Evolutionary conservation across 2,797 vertebrate species (phyloP).

Genomic region (Nannoperca australis): DNA sequence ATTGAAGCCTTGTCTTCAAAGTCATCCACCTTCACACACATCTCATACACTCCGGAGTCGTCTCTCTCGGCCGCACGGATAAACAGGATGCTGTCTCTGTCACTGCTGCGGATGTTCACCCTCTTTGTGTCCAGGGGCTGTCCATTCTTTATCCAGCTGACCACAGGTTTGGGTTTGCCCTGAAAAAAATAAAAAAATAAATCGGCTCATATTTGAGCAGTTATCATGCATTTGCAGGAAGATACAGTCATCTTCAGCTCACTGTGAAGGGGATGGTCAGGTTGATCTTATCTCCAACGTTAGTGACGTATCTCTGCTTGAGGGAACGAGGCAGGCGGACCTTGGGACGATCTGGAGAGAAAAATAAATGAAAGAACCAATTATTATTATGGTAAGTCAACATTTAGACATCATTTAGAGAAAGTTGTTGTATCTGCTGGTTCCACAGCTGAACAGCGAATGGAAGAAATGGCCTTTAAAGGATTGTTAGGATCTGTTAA

Average conservation of each 20-base stretch:
- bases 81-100: constrained; percentile 93
- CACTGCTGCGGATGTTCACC: constrained; percentile 86
- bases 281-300: constrained; percentile 90
- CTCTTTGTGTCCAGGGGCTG: constrained; percentile 87
- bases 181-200: neutral
- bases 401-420: neutral
- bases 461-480: neutral
- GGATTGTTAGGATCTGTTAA: neutral
- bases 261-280: constrained; percentile 95
- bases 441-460: neutral
- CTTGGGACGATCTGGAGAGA: constrained; percentile 90
- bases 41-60: constrained; percentile 93
- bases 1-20: constrained; percentile 90
- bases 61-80: constrained; percentile 89
- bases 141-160: constrained; percentile 90
- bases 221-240: neutral
- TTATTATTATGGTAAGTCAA: neutral
- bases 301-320: constrained; percentile 88
- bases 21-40: constrained; percentile 87
- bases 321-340: constrained; percentile 93
- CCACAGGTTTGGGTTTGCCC: constrained; percentile 93
- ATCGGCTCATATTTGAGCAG: neutral
- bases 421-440: neutral
- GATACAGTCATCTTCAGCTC: constrained; percentile 36
- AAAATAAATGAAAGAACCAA: neutral